Conservation (phyloP, 2,888 invertebrate species). For the Drosophila monieri region DNA sequence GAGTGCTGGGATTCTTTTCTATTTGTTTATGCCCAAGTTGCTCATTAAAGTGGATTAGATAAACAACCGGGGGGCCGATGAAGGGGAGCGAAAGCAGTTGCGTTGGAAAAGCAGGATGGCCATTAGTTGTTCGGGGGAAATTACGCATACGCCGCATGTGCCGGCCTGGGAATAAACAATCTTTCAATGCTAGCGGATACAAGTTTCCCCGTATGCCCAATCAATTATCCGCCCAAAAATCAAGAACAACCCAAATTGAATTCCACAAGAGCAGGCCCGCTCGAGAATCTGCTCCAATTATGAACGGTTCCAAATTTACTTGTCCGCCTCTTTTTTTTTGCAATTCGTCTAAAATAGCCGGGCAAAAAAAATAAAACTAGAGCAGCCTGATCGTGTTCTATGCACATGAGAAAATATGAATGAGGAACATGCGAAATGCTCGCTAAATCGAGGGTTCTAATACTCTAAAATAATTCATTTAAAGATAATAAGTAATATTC, state of each 20-base stretch:
- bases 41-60: constrained; percentile 62
- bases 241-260: constrained; percentile 43
- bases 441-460: neutral
- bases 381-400: constrained; percentile 58
- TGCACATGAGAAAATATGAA: constrained; percentile 60
- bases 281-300: constrained; percentile 47
- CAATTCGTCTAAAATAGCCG: constrained; percentile 64
- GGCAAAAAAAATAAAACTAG: constrained; percentile 60
- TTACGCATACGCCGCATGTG: constrained; percentile 66
- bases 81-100: constrained; percentile 11
- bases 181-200: constrained; percentile 35
- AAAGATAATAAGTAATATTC: neutral
- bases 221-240: constrained; percentile 43
- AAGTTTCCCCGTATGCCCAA: constrained; percentile 21
- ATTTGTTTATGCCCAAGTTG: constrained; percentile 55
- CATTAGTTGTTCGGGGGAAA: constrained; percentile 54
- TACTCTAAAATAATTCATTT: neutral
- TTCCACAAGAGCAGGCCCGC: constrained; percentile 56
- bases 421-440: constrained; percentile 38
- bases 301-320: constrained; percentile 26
- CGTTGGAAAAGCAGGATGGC: constrained; percentile 13
- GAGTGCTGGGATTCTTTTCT: constrained; percentile 43
- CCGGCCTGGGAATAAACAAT: constrained; percentile 48
- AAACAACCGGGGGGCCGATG: constrained; percentile 41
- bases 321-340: constrained; percentile 24